phyloP scores from a whole-genome alignment of 2,797 vertebrate genomes.

The Pampus argenteus region DNA sequence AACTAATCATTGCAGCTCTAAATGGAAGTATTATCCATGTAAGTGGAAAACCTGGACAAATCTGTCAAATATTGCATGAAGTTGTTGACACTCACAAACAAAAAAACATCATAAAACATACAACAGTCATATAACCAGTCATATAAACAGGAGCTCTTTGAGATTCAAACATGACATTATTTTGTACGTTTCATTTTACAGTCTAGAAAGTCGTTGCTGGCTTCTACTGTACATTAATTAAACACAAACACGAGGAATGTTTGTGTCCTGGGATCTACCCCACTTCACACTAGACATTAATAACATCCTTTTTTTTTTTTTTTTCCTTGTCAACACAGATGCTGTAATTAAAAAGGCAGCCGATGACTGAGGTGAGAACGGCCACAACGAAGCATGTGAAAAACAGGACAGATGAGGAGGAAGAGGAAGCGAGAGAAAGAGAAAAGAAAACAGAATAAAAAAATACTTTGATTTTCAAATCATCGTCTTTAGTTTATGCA shows the following conservation, averaged over 20 bases:
- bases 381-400: slow-evolving; percentile 48
- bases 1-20: too few relatives aligned
- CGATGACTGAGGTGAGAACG: slow-evolving; percentile 30
- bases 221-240: slow-evolving; percentile 49
- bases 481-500: too few relatives aligned
- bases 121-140: slow-evolving; percentile 1
- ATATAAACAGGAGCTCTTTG: background rate
- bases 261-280: slow-evolving; percentile 62
- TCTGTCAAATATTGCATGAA: too few relatives aligned
- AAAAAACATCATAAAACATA: background rate
- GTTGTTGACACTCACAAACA: slow-evolving; percentile 1
- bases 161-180: slow-evolving; percentile 21
- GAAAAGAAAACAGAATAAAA: slow-evolving; percentile 9
- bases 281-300: slow-evolving; percentile 66
- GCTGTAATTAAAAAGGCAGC: slow-evolving; percentile 70
- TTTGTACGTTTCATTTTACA: slow-evolving; percentile 21
- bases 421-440: slow-evolving; percentile 34
- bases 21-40: too few relatives aligned
- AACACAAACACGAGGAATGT: slow-evolving; percentile 35
- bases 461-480: too few relatives aligned
- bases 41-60: too few relatives aligned
- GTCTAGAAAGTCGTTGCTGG: slow-evolving; percentile 1
- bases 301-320: slow-evolving; percentile 49
- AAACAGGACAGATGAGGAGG: slow-evolving; percentile 45
- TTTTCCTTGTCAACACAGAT: slow-evolving; percentile 60